A percentile compares a stretch with the other conserved stretches of the same genome.
Conservation (phyloP, 1,140 invertebrate genomes). For the Panulirus ornatus region DNA sequence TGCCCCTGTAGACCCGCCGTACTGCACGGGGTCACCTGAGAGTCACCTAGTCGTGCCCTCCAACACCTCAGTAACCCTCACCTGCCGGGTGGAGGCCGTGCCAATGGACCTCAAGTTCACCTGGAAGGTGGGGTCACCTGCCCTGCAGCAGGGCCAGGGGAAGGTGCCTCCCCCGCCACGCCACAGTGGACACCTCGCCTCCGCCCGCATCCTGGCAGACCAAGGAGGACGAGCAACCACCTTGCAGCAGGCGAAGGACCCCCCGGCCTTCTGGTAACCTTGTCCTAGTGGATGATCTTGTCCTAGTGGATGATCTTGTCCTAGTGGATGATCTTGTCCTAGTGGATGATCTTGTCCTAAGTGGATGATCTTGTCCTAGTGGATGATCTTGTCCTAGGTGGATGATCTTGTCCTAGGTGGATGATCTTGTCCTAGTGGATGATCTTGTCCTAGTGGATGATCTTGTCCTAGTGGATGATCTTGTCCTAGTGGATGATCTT, state of each 20-base stretch:
- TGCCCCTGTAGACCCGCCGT: constrained; percentile 51
- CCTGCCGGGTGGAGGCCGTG: constrained; percentile 62
- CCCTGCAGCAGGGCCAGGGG: constrained; percentile 11
- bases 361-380: no score
- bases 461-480: no score
- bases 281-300: no score
- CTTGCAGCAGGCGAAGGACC: neutral
- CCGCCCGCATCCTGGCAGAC: neutral
- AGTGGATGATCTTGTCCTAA: no score
- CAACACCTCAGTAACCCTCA: constrained; percentile 67
- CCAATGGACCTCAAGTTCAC: constrained; percentile 41
- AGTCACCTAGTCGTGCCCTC: constrained; percentile 45
- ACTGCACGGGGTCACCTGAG: constrained; percentile 40
- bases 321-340: no score
- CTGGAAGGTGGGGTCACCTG: constrained; percentile 40
- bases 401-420: no score
- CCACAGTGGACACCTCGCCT: neutral
- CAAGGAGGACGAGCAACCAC: neutral
- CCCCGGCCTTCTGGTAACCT: no score
- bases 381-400: no score
- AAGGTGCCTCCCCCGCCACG: constrained; percentile 4
- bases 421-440: no score
- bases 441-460: no score
- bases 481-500: no score
- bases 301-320: no score